These are phyloP conservation scores for Diorhabda carinulata DNA, from an alignment of 1,140 invertebrate genomes.

Conservation along the genomic window DNA sequence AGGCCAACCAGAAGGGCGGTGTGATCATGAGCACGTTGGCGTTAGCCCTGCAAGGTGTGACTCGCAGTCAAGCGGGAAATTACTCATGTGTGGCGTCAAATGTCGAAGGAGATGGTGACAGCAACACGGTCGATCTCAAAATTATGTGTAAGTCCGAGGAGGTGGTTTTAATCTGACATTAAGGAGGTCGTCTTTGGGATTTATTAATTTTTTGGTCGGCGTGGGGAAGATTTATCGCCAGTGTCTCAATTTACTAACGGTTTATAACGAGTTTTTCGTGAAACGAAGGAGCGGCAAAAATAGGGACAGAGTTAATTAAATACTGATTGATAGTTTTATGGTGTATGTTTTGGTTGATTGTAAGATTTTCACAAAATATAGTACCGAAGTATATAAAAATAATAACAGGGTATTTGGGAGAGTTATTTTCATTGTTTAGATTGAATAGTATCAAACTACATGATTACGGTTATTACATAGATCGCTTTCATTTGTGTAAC, in stretches of 20 bases:
- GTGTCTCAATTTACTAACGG: background rate
- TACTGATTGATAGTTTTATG: no score
- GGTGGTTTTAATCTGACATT: slow-evolving; percentile 10
- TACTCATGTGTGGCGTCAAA: slow-evolving; percentile 86
- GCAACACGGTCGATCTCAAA: slow-evolving; percentile 73
- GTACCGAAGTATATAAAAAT: no score
- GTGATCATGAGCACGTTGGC: slow-evolving; percentile 79
- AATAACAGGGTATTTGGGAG: no score
- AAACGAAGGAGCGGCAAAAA: no score
- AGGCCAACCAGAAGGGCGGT: slow-evolving; percentile 74
- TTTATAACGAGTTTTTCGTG: no score
- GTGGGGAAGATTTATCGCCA: background rate
- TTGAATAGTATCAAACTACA: no score
- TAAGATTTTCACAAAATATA: no score
- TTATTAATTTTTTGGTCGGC: background rate
- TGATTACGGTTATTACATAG: no score
- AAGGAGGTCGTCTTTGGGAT: background rate
- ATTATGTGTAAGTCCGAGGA: slow-evolving; percentile 78
- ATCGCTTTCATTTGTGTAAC: no score
- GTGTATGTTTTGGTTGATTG: no score
- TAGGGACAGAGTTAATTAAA: no score
- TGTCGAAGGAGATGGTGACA: slow-evolving; percentile 81
- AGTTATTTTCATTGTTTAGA: no score
- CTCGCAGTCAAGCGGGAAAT: slow-evolving; percentile 73
- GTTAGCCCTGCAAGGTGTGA: slow-evolving; percentile 74